Percentiles rank a stretch among this genome's conserved stretches.
Conservation (phyloP, 2,113 vertebrate species). For the Spermophilus dauricus region DNA sequence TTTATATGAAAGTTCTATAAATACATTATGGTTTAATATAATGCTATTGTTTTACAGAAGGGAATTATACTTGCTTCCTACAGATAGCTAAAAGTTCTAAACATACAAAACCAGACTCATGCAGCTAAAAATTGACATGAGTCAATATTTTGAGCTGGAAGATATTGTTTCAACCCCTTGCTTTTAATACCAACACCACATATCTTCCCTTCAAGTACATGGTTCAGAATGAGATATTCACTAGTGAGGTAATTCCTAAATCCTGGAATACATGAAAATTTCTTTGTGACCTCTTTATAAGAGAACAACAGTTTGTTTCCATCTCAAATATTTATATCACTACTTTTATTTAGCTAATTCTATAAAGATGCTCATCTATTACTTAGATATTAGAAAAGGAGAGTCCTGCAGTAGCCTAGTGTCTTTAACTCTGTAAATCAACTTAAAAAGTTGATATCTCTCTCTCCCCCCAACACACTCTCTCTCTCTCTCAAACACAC, state of each 20-base stretch:
- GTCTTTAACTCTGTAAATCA: background rate
- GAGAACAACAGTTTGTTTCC: background rate
- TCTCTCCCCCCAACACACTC: background rate
- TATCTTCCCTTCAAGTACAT: background rate
- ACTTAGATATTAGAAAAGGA: background rate
- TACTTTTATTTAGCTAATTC: background rate
- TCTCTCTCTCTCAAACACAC: no score
- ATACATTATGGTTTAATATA: background rate
- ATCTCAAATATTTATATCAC: background rate
- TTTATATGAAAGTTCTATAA: background rate
- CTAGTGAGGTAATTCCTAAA: background rate
- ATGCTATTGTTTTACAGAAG: background rate
- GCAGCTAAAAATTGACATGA: background rate
- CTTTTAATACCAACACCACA: background rate
- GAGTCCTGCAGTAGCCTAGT: background rate
- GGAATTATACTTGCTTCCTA: background rate
- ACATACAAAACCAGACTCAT: background rate
- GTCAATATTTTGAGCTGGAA: background rate
- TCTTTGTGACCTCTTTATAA: background rate
- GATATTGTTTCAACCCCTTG: background rate
- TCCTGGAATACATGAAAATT: background rate
- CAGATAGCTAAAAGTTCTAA: background rate
- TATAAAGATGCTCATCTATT: background rate
- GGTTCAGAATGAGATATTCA: background rate
- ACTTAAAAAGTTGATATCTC: background rate